phyloP scores from a whole-genome alignment of 2,888 invertebrate genomes.

The Platerodrilus igneus region DNA sequence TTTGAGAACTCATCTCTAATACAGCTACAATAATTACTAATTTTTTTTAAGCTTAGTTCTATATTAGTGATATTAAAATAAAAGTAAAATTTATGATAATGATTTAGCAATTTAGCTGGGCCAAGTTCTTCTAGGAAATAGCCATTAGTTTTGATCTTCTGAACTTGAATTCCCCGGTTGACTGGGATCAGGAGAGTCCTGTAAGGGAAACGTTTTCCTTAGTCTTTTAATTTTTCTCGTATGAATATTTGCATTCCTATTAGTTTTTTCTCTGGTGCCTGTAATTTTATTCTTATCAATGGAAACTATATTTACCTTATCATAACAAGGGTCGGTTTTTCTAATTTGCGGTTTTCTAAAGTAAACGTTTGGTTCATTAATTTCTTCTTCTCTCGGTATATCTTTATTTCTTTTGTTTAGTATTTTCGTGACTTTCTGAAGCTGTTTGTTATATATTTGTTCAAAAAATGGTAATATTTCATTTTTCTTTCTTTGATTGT shows the following conservation, averaged over 20 bases:
- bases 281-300: background rate
- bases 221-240: constrained; percentile 6
- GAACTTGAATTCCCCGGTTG: constrained; percentile 22
- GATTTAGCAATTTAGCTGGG: constrained; percentile 14
- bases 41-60: constrained; percentile 20
- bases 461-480: constrained; percentile 14
- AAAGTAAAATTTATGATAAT: too few species aligned
- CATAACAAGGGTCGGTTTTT: too few species aligned
- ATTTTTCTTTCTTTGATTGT: constrained; percentile 19
- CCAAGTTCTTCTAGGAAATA: constrained; percentile 23
- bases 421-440: constrained; percentile 5
- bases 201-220: constrained; percentile 3
- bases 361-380: constrained; percentile 15
- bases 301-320: constrained; percentile 6
- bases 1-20: constrained; percentile 14
- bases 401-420: constrained; percentile 12
- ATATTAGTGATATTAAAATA: constrained; percentile 25
- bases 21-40: constrained; percentile 18
- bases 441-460: constrained; percentile 15
- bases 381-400: constrained; percentile 16
- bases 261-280: constrained; percentile 2
- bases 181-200: too few species aligned
- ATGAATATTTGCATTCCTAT: constrained; percentile 2
- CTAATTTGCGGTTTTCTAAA: constrained; percentile 7
- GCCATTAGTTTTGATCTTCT: constrained; percentile 19